These are phyloP conservation scores for Oryzias celebensis DNA, from an alignment of 2,113 vertebrate genomes.

Conservation along the genomic window DNA sequence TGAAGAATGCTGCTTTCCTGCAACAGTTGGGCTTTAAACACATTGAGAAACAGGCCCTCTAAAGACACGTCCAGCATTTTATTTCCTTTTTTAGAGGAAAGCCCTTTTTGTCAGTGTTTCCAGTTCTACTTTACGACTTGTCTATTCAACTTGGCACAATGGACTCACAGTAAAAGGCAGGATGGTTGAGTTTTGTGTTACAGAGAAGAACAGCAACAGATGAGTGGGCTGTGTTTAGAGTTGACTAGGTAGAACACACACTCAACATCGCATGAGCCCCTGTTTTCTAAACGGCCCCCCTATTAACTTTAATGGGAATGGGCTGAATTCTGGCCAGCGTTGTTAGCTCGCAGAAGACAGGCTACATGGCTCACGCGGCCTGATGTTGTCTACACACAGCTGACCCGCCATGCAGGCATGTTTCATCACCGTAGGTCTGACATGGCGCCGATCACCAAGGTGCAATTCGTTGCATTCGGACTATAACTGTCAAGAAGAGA, in stretches of 20 bases:
- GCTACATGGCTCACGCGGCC: constrained; percentile 47
- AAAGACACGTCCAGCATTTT: too few relatives aligned
- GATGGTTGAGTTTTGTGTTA: constrained; percentile 22
- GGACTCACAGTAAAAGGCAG: constrained; percentile 29
- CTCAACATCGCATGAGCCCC: constrained; percentile 47
- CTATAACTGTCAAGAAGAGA: constrained; percentile 82
- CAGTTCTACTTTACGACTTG: constrained; percentile 54
- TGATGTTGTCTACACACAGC: constrained; percentile 41
- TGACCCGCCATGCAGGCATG: constrained; percentile 57
- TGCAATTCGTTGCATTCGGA: constrained; percentile 78
- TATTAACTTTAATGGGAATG: constrained; percentile 58
- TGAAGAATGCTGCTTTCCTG: too few relatives aligned
- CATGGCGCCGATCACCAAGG: constrained; percentile 65
- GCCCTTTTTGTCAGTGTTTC: constrained; percentile 50
- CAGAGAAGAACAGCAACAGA: constrained; percentile 41
- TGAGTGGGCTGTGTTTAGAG: constrained; percentile 46
- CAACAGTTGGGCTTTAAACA: too few relatives aligned
- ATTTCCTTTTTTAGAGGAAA: too few relatives aligned
- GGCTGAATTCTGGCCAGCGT: constrained; percentile 36
- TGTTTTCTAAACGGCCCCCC: constrained; percentile 66
- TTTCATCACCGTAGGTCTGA: constrained; percentile 59
- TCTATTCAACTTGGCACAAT: constrained; percentile 70
- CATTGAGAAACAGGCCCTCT: too few relatives aligned
- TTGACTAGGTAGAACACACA: constrained; percentile 47
- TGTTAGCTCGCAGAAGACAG: constrained; percentile 43